Base-by-base conservation (phyloP, 2,113 vertebrate genomes). In the Phycodurus eques region DNA sequence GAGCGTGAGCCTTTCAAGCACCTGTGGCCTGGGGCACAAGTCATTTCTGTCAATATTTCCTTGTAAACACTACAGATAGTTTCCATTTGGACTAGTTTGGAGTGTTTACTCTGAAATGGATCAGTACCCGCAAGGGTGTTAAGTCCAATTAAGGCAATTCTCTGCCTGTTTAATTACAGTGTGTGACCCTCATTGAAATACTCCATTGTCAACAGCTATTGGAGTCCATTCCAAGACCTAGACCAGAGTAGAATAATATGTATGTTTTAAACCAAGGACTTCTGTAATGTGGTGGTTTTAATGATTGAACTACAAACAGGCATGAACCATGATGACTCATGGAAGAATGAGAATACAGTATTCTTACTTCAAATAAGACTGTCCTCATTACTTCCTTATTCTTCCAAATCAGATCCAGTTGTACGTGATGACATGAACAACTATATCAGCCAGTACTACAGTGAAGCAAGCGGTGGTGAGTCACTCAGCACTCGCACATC, bases 381-480 rank as follows among this genome's bases (percentile, higher is more conserved):
- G 20, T 20, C 2, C 53, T 7, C 12, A 15, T 31, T 5, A 59
- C 27, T 12, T 59, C 5, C 10, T 49, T 42, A 10, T 71, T 11
- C 43, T 57, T 69, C 12, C 20, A 31, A 84, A 78, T 3, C 80
- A 96, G 95, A 95, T 76, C 76, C 89, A 7, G 80, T 86, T 0
- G 88, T 85, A 22, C 91, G 89, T 65, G 96, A 97, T 3, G 95
- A 95, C 82, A 97, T 96, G 96, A 97, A 97, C 80, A 96, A 95
- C 87, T 97, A 96, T 79, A 94, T 96, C 91, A 95, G 94, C n/a
- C 95, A 94, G 39, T 96, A 96, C 87, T 96, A 96, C 92, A 95
- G 88, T 0, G 95, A 95, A 78, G 93, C 94, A 42, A 95, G 93
- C 90, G 95, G 91, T 44, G 96, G 96, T 98, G 88, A 95, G 95